Base-by-base conservation (phyloP, 2,797 vertebrate genomes). In the Manis javanica region DNA sequence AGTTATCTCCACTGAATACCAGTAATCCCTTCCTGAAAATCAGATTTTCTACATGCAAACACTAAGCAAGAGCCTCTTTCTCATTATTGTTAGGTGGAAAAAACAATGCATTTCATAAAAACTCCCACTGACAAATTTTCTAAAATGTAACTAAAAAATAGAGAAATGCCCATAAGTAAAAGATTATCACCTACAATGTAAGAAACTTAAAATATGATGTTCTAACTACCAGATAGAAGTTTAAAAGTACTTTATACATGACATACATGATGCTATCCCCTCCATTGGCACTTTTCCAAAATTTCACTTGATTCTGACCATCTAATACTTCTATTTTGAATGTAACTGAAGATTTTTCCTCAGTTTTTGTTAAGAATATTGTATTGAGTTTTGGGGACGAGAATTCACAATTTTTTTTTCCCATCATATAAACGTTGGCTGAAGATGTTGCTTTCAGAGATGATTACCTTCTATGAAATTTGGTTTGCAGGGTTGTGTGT, bases 61-160 rank as follows among this genome's bases (percentile, higher is more conserved):
- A 55, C 12, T 71, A 71, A 13, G 37, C 53, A 77, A 87, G 21
- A 85, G 9, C 4, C n/a, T 77, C 42, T 59, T 90, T 74, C 9
- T 57, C 1, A 46, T 82, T 92, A 72, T 59, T 94, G 39, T 74
- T n/a, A 89, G 55, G 11, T 24, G 31, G 18, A 14, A 87, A 83
- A 66, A 63, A 57, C 59, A 86, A 51, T 21, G 29, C 1, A 51
- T 74, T 95, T 24, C 26, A 63, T 34, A 11, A 95, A 81, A 78
- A 8, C 1, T 24, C 12, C 57, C 0, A 72, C 8, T 15, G 69
- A 55, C 11, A 39, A 26, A 83, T 92, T 91, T 46, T 91, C 14
- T 92, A 90, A 93, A 53, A 8, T 75, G 16, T 74, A 53, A 24
- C 34, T 68, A 64, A 95, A 90, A 87, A 57, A 18, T 53, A 87